Evolutionary conservation across 2,113 vertebrate species (phyloP), one percentile per base, ranked within the genome.

Genomic region (Brachyhypopomus occidentalis): DNA sequence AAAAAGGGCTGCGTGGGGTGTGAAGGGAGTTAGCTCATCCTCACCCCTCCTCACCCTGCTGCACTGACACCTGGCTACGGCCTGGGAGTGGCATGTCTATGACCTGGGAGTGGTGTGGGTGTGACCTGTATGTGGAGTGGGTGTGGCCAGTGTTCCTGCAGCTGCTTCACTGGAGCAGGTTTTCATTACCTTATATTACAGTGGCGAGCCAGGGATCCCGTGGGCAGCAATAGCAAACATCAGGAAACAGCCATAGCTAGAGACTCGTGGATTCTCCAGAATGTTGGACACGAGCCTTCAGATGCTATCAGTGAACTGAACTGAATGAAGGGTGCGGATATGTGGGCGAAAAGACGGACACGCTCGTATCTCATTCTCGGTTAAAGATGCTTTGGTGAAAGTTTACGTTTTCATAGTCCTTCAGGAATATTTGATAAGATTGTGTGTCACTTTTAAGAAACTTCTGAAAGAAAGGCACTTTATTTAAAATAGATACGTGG

Each of bases 381-480:
- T 74, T 60, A 19, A 20, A 52, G 20, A 8, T 12, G 38, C 27
- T 77, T 86, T 23, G 20, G 38, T 79, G 62, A 66, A 74, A 72
- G 78, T 88, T 87, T 86, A 88, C 80, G n/a, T 83, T 83, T 78
- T 72, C 55, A 41, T 56, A 52, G 72, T 84, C 76, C 81, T 83
- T 55, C 58, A 84, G 72, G 74, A 86, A 78, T 73, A 77, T 83
- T 80, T 82, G 75, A 79, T 67, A 74, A 70, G 77, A 75, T 82
- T 60, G 69, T 72, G 71, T 70, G 76, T 83, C 84, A 82, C 55
- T 67, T 82, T 84, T 83, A 52, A 52, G 73, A 66, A 45, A 80
- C 56, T 79, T 86, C 73, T 86, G 81, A 79, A 79, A 75, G 79
- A 80, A 84, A 87, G 82, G 79, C 87, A 86, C 81, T 85, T 88